Base-by-base conservation (phyloP, 2,113 vertebrate species). In the Lagopus leucura region DNA sequence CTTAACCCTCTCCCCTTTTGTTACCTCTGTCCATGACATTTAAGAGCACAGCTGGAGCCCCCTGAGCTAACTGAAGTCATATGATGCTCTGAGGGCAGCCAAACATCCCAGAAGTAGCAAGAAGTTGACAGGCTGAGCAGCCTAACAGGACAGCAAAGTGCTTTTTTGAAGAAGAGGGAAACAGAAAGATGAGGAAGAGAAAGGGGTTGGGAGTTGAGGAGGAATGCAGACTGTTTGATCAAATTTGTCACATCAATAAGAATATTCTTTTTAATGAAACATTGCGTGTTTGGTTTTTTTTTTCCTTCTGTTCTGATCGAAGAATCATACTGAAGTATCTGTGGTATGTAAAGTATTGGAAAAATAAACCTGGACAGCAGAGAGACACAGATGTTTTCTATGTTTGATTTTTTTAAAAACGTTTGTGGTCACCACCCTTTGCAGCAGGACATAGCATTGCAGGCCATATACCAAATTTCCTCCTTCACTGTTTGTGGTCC, bases 321-420 rank as follows among this genome's bases (percentile, higher is more conserved):
- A 93, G 89, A 97, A 86, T 92, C 48, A 50, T 82, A 47, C 69
- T 63, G 57, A 97, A 96, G 10, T 94, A 97, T 97, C 90, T 93
- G 82, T 90, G 94, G 93, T 94, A 97, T 97, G 97, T 82, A 82
- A 97, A 94, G 75, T 71, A 97, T 96, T 97, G 92, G 96, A 95
- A 97, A 97, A 97, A 96, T 94, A 97, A 97, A 90, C 94, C 94
- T 94, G 88, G 60, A 57, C 57, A 75, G 64, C 96, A 70, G 72
- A 95, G 45, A 96, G 54, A 11, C 89, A 91, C 96, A 97, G 96
- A 96, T 96, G 95, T 94, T 93, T 96, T 95, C 93, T 96, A 57
- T 89, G 95, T 96, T 95, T 27, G 8, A 67, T 70, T 80, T 57
- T 57, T 57, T 12, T 45, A 71, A 67, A 67, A 79, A 43, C 1